Evolutionary conservation across 1,140 invertebrate species (phyloP), one percentile per base, ranked within the genome.

Genomic region (Sitophilus oryzae): DNA sequence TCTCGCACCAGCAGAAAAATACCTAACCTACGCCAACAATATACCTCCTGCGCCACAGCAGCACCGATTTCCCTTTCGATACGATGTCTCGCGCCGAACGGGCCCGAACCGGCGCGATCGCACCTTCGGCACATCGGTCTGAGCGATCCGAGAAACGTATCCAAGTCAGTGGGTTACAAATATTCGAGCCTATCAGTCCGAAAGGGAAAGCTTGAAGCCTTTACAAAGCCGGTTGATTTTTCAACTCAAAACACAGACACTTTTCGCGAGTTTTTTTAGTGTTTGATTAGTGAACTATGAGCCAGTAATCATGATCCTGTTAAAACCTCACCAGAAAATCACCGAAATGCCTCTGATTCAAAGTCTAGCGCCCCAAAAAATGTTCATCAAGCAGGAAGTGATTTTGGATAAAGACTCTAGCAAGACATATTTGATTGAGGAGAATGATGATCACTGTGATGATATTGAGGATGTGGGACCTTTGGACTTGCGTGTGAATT

Each of bases 401-500:
- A n/a, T n/a, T n/a, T 5, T 49, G 6, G 52, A 47, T 10, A 21
- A 23, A 14, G 52, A 42, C 25, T n/a, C n/a, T n/a, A n/a, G n/a
- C n/a, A n/a, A n/a, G n/a, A n/a, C 41, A 40, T 35, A 15, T 22
- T 37, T 37, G 22, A 16, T 10, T n/a, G 2, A 14, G 10, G 15
- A 50, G 48, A 11, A 14, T 40, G 0, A 42, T 23, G 8, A 11
- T n/a, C 14, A 52, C 19, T 19, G 16, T 19, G 15, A 46, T 19
- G 38, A 18, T n/a, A 30, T 15, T 15, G 23, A 41, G 20, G 53
- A 56, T 18, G 53, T 43, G 23, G 78, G 56, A 18, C 81, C 82
- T 1, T 64, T 83, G 60, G 81, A 84, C 70, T 72, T 83, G 63
- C 79, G 79, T 16, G 74, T 82, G 40, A 72, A 61, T 67, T 73